These are phyloP conservation scores for Vanessa atalanta DNA, from an alignment of 1,140 invertebrate species.

Conservation along the genomic window DNA sequence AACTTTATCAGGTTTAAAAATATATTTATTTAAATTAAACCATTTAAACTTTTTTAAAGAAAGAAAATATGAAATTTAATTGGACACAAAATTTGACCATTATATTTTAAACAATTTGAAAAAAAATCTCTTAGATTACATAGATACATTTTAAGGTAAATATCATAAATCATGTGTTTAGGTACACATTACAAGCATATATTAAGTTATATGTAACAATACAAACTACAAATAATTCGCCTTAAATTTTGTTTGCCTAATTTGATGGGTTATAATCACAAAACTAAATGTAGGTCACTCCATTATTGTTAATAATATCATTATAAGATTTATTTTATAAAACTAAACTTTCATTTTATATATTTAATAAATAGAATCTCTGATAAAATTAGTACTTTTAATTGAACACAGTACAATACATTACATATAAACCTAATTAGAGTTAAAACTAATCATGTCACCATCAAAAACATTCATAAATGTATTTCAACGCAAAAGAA, in stretches of 20 bases:
- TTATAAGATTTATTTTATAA: slow-evolving; percentile 32
- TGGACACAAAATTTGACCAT: background rate
- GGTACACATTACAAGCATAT: background rate
- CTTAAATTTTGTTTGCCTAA: background rate
- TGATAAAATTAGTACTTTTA: background rate
- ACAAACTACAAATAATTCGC: background rate
- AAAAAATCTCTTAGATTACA: background rate
- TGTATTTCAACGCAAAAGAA: background rate
- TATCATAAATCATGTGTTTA: background rate
- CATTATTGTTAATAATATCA: slow-evolving; percentile 24
- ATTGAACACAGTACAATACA: background rate
- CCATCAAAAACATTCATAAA: background rate
- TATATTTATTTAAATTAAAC: too few relatives aligned
- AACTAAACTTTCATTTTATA: slow-evolving; percentile 18
- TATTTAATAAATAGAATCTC: background rate
- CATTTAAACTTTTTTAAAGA: too few relatives aligned
- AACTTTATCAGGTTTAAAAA: too few relatives aligned
- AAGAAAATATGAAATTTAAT: background rate
- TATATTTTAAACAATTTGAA: background rate
- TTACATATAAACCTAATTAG: background rate
- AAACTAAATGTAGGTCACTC: slow-evolving; percentile 38
- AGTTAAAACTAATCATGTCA: background rate
- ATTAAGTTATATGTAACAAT: background rate
- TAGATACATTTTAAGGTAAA: background rate
- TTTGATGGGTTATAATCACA: slow-evolving; percentile 16